Base-by-base conservation (phyloP, 2,888 invertebrate species). In the Drosophila phalerata region DNA sequence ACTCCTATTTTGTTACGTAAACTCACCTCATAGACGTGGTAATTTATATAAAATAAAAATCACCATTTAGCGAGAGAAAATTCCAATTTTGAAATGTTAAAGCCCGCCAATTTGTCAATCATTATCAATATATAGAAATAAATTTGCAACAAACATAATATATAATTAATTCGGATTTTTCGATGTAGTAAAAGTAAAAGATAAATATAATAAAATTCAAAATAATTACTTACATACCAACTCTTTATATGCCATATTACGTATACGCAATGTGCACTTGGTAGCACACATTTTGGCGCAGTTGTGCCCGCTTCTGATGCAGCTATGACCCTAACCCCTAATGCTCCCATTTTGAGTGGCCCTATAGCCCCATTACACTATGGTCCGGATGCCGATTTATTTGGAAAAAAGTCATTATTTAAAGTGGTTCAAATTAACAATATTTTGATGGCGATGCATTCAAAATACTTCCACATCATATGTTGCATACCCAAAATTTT, bases 301-400 rank as follows among this genome's bases (percentile, higher is more conserved):
- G 58, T 60, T 60, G 48, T 58, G 49, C 13, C 10, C 55, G 52
- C n/a, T 15, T 30, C 15, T 32, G 56, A 11, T 17, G 42, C 9
- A 28, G 40, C 38, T 15, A 25, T 61, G 58, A 61, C 40, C 67
- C 67, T 45, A 61, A 61, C 42, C 45, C 55, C 25, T 9, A 13
- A 34, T 47, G 17, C 53, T 32, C 10, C 45, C 22, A 11, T 56
- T 60, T 48, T 42, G 58, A 57, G 51, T 55, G 73, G 64, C 56
- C 79, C 62, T 69, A 42, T 61, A 69, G 75, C 79, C 75, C 81
- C 89, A 87, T n/a, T n/a, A n/a, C n/a, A n/a, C n/a, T n/a, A n/a
- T n/a, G n/a, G n/a, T n/a, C n/a, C n/a, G n/a, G n/a, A n/a, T n/a
- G n/a, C n/a, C n/a, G n/a, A n/a, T n/a, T n/a, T n/a, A n/a, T n/a